Conservation (phyloP, 2,113 vertebrate genomes). For the Copsychus sechellarum region DNA sequence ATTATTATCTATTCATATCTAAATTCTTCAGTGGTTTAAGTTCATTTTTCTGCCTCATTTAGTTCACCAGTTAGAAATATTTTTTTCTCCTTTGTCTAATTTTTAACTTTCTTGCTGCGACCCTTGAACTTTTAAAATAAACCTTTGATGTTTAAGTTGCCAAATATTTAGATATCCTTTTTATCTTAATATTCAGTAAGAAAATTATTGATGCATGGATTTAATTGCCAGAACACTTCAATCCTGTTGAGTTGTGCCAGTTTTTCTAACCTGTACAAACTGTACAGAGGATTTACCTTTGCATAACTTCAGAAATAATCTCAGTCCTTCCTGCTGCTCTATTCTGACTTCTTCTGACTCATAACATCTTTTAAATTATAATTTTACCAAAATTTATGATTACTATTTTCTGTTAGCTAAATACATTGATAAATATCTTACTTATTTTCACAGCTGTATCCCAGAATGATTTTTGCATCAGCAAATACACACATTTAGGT, state of each 20-base stretch:
- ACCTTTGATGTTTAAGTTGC: neutral
- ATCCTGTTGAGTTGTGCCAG: neutral
- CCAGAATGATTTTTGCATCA: neutral
- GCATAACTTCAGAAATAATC: neutral
- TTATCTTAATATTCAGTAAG: neutral
- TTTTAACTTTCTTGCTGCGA: constrained; percentile 6
- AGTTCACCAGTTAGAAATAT: neutral
- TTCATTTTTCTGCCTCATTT: neutral
- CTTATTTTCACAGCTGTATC: neutral
- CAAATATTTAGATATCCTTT: constrained; percentile 4
- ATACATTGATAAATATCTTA: neutral
- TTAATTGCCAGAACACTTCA: neutral
- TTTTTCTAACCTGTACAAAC: neutral
- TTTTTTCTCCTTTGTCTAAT: neutral
- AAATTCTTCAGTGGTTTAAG: neutral
- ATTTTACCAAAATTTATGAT: neutral
- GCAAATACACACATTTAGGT: neutral
- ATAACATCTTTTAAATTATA: neutral
- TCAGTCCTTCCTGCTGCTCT: neutral
- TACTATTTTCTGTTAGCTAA: neutral
- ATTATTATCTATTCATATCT: neutral
- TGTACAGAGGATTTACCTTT: neutral
- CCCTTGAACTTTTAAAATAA: neutral
- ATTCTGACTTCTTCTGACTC: neutral
- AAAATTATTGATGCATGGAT: neutral